Base-by-base conservation (phyloP, 1,140 invertebrate species). In the Ridgeia piscesae region DNA sequence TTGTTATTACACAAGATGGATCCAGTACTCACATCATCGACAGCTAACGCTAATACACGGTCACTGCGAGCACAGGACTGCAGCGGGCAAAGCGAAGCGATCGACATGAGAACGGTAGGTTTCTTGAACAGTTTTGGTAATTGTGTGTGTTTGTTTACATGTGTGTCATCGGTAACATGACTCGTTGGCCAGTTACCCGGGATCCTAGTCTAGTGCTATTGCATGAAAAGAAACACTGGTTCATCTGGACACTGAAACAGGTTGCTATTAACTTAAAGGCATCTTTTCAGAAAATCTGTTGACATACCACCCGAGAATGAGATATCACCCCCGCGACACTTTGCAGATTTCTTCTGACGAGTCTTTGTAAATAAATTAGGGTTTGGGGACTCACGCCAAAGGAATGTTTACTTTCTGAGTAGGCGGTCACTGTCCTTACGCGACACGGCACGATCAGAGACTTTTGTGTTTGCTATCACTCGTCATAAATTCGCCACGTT, bases 21-120 rank as follows among this genome's bases (percentile, higher is more conserved):
- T 77, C 58, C 58, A 77, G 58, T 77, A 21, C 27, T 77, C 11
- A 77, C 58, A 77, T 77, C 58, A 77, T 77, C 58, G 11, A 77
- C 58, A 21, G 58, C 58, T 31, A 77, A 21, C 58, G 27, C 58
- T 4, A 77, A 77, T 31, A 77, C 58, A 77, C 8, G 11, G 17
- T 6, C 58, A 21, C 58, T 77, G 27, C 58, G 58, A 77, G 2
- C 58, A 31, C 17, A 27, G 58, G 58, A 77, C 27, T 77, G 58
- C 58, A 77, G 58, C 17, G 58, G 58, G 11, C 58, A 77, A 77
- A 77, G 58, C 27, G 58, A 77, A 77, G 58, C 58, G 27, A 77
- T 77, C 58, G 58, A 77, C 58, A 77, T 77, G 58, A 77, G 58
- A 77, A 77, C 58, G 58, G 58, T 77, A 77, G 58, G 58, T 77